Conservation (phyloP, 1,140 invertebrate genomes). For the Euglossa dilemma region DNA sequence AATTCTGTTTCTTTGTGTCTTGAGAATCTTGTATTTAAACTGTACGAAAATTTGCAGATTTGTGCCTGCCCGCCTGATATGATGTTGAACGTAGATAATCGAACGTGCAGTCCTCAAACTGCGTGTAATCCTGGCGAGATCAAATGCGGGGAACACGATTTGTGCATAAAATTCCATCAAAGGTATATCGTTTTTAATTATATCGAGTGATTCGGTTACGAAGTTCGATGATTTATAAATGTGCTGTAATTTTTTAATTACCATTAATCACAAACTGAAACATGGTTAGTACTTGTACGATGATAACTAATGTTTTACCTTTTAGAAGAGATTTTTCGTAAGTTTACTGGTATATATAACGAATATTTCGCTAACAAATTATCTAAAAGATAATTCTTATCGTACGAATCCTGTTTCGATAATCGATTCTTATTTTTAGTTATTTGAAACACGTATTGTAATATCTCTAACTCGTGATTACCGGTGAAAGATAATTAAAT, state of each 20-base stretch:
- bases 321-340: not conserved
- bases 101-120: conserved; percentile 81
- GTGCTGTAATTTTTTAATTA: not conserved
- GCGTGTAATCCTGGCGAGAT: conserved; percentile 83
- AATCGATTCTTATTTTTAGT: not conserved
- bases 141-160: conserved; percentile 81
- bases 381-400: not conserved
- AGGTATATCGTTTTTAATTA: conserved; percentile 47
- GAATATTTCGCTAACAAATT: too few relatives aligned
- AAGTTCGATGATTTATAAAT: not conserved
- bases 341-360: too few relatives aligned
- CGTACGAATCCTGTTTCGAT: not conserved
- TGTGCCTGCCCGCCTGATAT: conserved; percentile 86
- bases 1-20: not conserved
- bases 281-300: not conserved
- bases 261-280: not conserved
- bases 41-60: conserved; percentile 55
- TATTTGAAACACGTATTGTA: too few relatives aligned
- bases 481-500: too few relatives aligned
- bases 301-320: not conserved
- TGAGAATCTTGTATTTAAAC: not conserved
- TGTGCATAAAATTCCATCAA: conserved; percentile 79
- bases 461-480: too few relatives aligned
- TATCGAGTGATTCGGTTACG: not conserved
- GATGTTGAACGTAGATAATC: conserved; percentile 79